A percentile compares a stretch with the other conserved stretches of the same genome.
phyloP scores from a whole-genome alignment of 2,797 vertebrate species.

The Psittacula derbiana region DNA sequence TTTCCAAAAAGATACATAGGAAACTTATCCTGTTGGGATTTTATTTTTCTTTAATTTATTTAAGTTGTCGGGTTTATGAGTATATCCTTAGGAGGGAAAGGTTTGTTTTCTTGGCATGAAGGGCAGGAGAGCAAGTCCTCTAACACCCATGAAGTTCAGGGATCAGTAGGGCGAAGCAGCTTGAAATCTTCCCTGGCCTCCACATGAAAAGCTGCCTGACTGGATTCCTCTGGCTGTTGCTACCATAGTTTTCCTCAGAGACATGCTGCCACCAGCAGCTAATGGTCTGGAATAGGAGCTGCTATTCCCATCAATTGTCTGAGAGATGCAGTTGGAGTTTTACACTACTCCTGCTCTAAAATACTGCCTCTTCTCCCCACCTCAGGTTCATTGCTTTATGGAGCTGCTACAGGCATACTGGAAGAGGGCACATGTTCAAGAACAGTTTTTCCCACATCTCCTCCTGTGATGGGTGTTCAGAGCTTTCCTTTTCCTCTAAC shows the following conservation, averaged over 20 bases:
- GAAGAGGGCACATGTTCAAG: not conserved
- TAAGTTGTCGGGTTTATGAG: not conserved
- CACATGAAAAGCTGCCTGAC: not conserved
- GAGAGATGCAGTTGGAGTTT: not conserved
- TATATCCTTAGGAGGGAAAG: not conserved
- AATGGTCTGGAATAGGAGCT: not conserved
- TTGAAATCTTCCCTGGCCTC: not conserved
- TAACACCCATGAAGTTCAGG: slow-evolving; percentile 11
- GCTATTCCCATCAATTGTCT: not conserved
- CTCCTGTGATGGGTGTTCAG: not conserved
- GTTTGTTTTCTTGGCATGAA: slow-evolving; percentile 26
- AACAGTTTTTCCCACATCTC: not conserved
- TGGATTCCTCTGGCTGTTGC: not conserved
- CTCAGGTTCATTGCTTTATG: not conserved
- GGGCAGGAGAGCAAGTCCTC: not conserved
- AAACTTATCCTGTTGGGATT: not conserved
- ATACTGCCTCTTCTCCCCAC: not conserved
- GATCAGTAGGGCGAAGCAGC: slow-evolving; percentile 2
- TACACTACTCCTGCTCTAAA: not conserved
- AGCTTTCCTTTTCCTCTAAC: not conserved
- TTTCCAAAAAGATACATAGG: not conserved
- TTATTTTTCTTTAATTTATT: not conserved
- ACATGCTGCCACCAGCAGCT: not conserved
- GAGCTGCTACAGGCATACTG: not conserved
- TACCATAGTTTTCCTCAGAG: not conserved